Evolutionary conservation across 2,888 invertebrate species (phyloP).

Genomic region (Cheilosia grossa): DNA sequence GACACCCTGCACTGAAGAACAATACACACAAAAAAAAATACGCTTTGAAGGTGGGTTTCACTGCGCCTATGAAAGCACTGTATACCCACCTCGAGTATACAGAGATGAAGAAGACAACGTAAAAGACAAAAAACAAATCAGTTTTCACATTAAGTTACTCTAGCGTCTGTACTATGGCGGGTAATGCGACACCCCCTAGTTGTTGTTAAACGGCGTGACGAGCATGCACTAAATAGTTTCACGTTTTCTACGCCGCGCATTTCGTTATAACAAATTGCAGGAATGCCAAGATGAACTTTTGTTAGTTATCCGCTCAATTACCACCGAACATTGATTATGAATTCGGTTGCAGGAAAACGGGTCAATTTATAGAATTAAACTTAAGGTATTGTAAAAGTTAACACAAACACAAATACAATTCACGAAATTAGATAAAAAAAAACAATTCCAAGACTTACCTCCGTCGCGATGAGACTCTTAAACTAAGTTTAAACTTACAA

Average conservation of each 20-base stretch:
- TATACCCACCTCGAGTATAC: neutral
- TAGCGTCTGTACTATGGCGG: neutral
- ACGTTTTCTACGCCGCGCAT: slow-evolving; percentile 20
- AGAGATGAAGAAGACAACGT: slow-evolving; percentile 12
- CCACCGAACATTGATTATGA: no score
- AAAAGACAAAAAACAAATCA: slow-evolving; percentile 13
- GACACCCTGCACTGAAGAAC: slow-evolving; percentile 9
- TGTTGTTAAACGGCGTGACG: slow-evolving; percentile 58
- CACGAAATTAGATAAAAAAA: neutral
- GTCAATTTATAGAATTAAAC: neutral
- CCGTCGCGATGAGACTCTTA: neutral
- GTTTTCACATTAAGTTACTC: slow-evolving; percentile 13
- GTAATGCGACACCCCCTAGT: slow-evolving; percentile 17
- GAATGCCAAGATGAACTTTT: neutral
- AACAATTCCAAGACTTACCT: slow-evolving; percentile 10
- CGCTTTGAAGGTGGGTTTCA: neutral
- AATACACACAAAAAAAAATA: slow-evolving; percentile 17
- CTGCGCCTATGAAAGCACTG: neutral
- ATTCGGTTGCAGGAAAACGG: neutral
- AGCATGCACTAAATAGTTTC: slow-evolving; percentile 74
- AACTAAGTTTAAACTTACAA: neutral
- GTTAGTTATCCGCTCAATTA: no score
- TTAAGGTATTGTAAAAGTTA: neutral
- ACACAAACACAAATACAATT: neutral
- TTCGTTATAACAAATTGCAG: slow-evolving; percentile 4